Evolutionary conservation across 2,888 invertebrate genomes (phyloP).

Genomic region (Calephelis perditalis): DNA sequence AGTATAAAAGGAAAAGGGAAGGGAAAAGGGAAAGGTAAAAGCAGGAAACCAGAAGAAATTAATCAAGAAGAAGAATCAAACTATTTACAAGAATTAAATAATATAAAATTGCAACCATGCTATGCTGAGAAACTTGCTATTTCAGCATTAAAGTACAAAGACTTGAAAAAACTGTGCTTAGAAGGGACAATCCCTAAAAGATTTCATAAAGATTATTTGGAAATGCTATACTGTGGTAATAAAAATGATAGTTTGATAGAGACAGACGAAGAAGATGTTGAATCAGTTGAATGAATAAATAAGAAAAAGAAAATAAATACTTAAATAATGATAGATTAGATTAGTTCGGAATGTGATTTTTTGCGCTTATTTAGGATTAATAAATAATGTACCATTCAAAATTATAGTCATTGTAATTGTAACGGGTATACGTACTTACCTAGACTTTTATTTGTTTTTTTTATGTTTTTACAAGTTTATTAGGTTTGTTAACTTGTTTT

Average conservation of each 20-base stretch:
- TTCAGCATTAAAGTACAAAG: constrained; percentile 13
- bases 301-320: neutral
- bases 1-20: constrained; percentile 21
- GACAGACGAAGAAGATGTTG: constrained; percentile 17
- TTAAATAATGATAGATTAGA: constrained; percentile 13
- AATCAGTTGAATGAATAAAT: constrained; percentile 15
- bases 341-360: neutral
- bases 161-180: constrained; percentile 18
- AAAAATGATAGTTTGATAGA: constrained; percentile 13
- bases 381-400: neutral
- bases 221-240: constrained; percentile 13
- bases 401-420: constrained; percentile 1
- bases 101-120: constrained; percentile 12
- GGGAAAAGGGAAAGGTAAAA: constrained; percentile 21
- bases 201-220: constrained; percentile 13
- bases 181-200: constrained; percentile 18
- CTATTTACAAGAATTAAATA: constrained; percentile 6
- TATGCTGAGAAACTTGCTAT: neutral
- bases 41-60: constrained; percentile 9
- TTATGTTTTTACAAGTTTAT: constrained; percentile 1
- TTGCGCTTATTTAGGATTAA: constrained; percentile 1
- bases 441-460: constrained; percentile 1
- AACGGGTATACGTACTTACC: constrained; percentile 1
- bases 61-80: neutral
- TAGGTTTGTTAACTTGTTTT: constrained; percentile 1